Conservation (phyloP, 2,113 vertebrate species). For the Eonycteris spelaea region DNA sequence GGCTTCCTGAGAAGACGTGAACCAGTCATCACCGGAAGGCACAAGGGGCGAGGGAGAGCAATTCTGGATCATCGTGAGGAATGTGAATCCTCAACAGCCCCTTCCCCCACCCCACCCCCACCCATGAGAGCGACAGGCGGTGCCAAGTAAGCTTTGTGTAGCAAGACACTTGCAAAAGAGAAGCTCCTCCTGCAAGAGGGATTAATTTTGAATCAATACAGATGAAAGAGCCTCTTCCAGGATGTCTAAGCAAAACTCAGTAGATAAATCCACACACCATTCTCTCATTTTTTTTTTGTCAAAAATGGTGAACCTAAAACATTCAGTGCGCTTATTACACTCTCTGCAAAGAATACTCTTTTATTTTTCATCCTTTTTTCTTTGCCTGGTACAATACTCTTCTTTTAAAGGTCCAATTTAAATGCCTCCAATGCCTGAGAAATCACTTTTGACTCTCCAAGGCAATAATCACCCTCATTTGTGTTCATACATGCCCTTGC, state of each 20-base stretch:
- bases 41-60: neutral
- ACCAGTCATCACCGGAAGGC: neutral
- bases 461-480: neutral
- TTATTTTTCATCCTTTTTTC: neutral
- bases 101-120: neutral
- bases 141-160: neutral
- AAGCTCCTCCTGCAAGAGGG: neutral
- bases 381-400: neutral
- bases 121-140: neutral
- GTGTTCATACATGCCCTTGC: neutral
- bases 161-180: neutral
- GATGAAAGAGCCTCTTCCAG: neutral
- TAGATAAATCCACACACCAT: neutral
- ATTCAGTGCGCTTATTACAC: neutral
- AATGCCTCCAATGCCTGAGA: neutral
- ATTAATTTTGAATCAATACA: neutral
- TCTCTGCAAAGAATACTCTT: neutral
- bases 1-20: neutral
- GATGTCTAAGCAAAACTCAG: neutral
- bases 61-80: neutral
- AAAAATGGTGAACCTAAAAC: neutral
- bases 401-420: neutral
- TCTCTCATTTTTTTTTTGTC: conserved; percentile 4
- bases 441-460: neutral
- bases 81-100: neutral